Evolutionary conservation across 2,888 invertebrate genomes (phyloP), one percentile per base, ranked within the genome.

Genomic region (Sarcophaga subvicina): DNA sequence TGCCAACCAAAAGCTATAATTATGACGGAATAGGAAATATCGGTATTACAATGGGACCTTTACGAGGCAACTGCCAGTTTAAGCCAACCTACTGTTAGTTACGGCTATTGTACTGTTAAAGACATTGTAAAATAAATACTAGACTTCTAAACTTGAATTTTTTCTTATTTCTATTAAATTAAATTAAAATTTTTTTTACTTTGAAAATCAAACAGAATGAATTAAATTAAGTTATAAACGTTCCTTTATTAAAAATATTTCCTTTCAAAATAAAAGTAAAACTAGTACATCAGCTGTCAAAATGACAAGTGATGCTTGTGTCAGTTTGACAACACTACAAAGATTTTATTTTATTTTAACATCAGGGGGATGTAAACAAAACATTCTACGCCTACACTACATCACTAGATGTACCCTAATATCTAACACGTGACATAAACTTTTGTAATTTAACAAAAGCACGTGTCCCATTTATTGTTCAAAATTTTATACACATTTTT

Each of bases 361-460:
- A 11, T 11, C 3, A 10, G 45, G 59, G 59, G 77, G 27, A 8
- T 49, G 20, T 3, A 10, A 71, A 45, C 14, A 12, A 67, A 67
- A 47, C n/a, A 17, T 49, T 66, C 22, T 49, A 17, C 37, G 14
- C 60, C 25, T 27, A 22, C 6, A 66, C 20, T 60, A 12, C 20
- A 37, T 0, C 8, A 27, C 37, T 71, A 62, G 71, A 22, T 79
- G 79, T 22, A 1, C 66, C 81, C 78, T 73, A 73, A 85, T 82
- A 64, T 45, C n/a, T 25, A 71, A 76, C 87, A 87, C 87, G 87
- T 87, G 87, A 54, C 77, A 67, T 62, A 37, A 75, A 37, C n/a
- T 71, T 80, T 54, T 77, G 76, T 17, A 60, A 54, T 54, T 22
- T 63, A 72, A 6, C 69, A 6, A 54, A n/a, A 17, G 59, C 87